phyloP scores from a whole-genome alignment of 1,140 invertebrate species.

The Marisa cornuarietis region DNA sequence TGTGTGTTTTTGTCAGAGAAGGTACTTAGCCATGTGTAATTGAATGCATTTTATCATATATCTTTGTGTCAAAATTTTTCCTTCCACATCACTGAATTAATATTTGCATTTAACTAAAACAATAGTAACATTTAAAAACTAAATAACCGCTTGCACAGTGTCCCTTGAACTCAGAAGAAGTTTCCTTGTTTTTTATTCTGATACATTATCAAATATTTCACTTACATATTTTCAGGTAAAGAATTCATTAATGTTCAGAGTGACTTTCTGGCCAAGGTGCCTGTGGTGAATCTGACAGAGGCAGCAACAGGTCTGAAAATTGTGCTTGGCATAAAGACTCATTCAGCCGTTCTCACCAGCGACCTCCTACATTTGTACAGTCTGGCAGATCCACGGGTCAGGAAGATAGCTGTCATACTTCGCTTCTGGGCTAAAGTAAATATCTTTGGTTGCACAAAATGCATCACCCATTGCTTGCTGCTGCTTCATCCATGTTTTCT shows the following conservation, averaged over 20 bases:
- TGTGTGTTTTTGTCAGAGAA: too few species aligned
- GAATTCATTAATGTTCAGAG: constrained; percentile 52
- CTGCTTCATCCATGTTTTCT: background rate
- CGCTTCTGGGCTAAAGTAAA: constrained; percentile 63
- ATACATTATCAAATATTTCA: background rate
- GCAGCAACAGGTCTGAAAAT: constrained; percentile 36
- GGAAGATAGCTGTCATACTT: constrained; percentile 51
- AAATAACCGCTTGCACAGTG: background rate
- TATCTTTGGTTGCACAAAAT: background rate
- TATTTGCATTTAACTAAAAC: too few species aligned
- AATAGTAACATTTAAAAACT: background rate
- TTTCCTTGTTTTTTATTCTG: background rate
- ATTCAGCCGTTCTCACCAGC: constrained; percentile 49
- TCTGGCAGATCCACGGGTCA: constrained; percentile 52
- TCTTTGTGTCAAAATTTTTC: too few species aligned
- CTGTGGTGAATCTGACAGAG: constrained; percentile 53
- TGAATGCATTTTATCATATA: too few species aligned
- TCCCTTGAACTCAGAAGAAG: background rate
- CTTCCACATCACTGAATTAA: too few species aligned
- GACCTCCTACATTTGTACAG: constrained; percentile 53
- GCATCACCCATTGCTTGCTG: background rate
- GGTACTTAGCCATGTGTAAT: background rate
- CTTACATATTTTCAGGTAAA: constrained; percentile 36
- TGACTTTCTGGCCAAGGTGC: constrained; percentile 61
- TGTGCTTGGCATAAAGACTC: constrained; percentile 52